Base-by-base conservation (phyloP, 2,888 invertebrate genomes). In the Torymus texanus region DNA sequence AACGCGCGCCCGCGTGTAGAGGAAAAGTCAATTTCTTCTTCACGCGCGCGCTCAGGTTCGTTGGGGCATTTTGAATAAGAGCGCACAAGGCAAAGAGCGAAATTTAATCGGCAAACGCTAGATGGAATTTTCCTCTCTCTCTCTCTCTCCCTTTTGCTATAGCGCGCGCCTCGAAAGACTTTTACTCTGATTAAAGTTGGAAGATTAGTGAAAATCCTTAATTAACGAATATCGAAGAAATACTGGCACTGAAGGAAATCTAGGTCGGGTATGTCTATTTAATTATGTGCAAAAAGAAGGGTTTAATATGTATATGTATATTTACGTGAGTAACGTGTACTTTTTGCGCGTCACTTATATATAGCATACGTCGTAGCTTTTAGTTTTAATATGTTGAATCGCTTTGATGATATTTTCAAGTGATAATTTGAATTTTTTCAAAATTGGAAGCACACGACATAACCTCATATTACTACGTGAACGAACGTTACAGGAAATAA, bases 11-110 rank as follows among this genome's bases (percentile, higher is more conserved):
- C 66, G 21, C 21, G 21, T 2, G 1, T 1, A 53, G 51, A 1
- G 75, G 51, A 59, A 75, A 41, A 61, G 29, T 59, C 59, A 68
- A 75, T 75, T 68, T 66, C 61, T 67, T 16, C 67, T 18, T 1
- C 29, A 8, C 67, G 18, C 66, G 59, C 67, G 18, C 66, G 29
- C 29, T 13, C 61, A 41, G 59, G 59, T 53, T 24, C 50, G 55
- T 66, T 67, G 14, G 14, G 18, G 61, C 75, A 61, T 53, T 75
- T 75, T 67, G 58, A 75, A 53, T 55, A 29, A 63, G 66, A 1
- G 29, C 29, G 29, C 29, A 29, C 29, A 29, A 29, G 29, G 29
- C 29, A 29, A 29, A 29, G 29, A 29, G 29, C 29, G 29, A 3
- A 29, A 29, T 29, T 29, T 29, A 29, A 29, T 29, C 29, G 29